These are phyloP conservation scores for Drosophila kohkoa DNA, from an alignment of 1,140 invertebrate species.

Conservation along the genomic window DNA sequence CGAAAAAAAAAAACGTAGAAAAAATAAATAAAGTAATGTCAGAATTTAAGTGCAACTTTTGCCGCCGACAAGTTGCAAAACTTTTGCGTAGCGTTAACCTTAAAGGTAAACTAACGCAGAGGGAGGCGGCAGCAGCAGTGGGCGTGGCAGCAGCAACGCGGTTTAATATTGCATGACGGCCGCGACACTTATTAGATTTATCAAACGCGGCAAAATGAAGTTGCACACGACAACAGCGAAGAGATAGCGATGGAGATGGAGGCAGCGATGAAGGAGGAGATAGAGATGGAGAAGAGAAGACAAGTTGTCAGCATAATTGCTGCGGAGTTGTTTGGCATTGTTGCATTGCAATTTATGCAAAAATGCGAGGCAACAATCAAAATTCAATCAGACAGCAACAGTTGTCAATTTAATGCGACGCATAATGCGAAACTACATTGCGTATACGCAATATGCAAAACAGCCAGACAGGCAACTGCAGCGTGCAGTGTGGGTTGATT, in stretches of 20 bases:
- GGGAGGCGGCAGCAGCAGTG: not conserved
- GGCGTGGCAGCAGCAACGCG: constrained; percentile 18
- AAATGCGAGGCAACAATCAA: constrained; percentile 71
- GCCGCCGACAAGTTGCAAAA: constrained; percentile 61
- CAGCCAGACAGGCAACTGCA: constrained; percentile 7
- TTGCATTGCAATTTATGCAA: constrained; percentile 62
- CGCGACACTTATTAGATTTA: constrained; percentile 80
- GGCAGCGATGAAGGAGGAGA: not conserved
- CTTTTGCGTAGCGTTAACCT: constrained; percentile 68
- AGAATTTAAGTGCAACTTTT: constrained; percentile 73
- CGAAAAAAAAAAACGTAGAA: not conserved
- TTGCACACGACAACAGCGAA: constrained; percentile 57
- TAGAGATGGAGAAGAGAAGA: not conserved
- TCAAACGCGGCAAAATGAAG: constrained; percentile 59
- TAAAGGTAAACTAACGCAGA: constrained; percentile 53
- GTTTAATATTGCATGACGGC: constrained; percentile 65
- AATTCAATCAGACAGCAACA: constrained; percentile 81
- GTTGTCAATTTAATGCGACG: constrained; percentile 68
- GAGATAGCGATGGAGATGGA: not conserved
- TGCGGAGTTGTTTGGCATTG: constrained; percentile 37
- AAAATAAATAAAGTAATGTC: constrained; percentile 35
- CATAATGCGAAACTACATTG: constrained; percentile 11
- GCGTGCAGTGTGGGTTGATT: constrained; percentile 9
- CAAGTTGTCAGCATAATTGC: constrained; percentile 51
- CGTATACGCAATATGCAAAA: constrained; percentile 60